Evolutionary conservation across 2,888 invertebrate species (phyloP).

Genomic region (Meganola albula): DNA sequence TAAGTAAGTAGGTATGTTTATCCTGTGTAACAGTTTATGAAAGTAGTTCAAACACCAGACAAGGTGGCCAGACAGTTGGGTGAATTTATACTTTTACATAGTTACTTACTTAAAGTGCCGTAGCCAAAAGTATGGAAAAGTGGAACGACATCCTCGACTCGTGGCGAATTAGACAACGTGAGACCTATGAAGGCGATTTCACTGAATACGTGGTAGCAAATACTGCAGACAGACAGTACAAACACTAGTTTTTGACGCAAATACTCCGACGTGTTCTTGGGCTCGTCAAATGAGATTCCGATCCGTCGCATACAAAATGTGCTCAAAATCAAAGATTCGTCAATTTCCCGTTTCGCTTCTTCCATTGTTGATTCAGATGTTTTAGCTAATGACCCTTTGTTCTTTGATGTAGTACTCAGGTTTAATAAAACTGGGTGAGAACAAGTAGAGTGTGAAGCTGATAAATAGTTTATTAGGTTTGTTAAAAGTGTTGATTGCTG

Average conservation of each 20-base stretch:
- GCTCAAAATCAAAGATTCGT: constrained; percentile 48
- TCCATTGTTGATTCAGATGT: constrained; percentile 41
- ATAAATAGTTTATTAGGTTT: constrained; percentile 33
- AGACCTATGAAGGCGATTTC: constrained; percentile 59
- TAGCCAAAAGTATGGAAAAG: constrained; percentile 69
- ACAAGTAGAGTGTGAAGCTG: constrained; percentile 32
- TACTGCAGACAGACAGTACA: constrained; percentile 42
- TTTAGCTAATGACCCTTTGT: constrained; percentile 32
- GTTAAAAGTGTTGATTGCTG: constrained; percentile 26
- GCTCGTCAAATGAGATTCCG: constrained; percentile 51
- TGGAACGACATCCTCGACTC: constrained; percentile 66
- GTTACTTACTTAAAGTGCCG: constrained; percentile 62
- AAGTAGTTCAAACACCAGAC: constrained; percentile 19
- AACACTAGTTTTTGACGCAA: constrained; percentile 51
- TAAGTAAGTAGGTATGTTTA: too few relatives aligned
- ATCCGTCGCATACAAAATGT: constrained; percentile 56
- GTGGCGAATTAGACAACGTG: constrained; percentile 59
- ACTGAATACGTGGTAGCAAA: constrained; percentile 64
- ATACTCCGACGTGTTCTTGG: constrained; percentile 33
- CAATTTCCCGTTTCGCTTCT: constrained; percentile 55
- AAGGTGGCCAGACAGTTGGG: constrained; percentile 18
- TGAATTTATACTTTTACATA: constrained; percentile 21
- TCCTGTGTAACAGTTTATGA: constrained; percentile 21
- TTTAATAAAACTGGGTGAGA: constrained; percentile 27
- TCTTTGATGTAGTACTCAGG: constrained; percentile 22